These are phyloP conservation scores for Zophobas morio DNA, from an alignment of 1,140 invertebrate genomes.

Conservation along the genomic window DNA sequence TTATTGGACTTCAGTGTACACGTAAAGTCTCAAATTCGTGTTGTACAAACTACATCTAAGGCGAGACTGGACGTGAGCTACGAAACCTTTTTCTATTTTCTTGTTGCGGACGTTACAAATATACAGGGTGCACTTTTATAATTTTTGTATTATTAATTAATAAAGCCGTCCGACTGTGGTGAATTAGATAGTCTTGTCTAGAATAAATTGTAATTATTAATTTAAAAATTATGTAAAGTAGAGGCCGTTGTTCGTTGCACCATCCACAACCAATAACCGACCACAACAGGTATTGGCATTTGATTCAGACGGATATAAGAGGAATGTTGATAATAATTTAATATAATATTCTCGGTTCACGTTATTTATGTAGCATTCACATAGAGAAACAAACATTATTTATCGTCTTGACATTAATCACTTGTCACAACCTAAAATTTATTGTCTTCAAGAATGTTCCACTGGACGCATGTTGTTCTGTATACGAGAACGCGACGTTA, in stretches of 20 bases:
- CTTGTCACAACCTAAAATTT: slow-evolving; percentile 53
- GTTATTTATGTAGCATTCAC: slow-evolving; percentile 58
- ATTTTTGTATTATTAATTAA: neutral
- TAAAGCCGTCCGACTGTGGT: neutral
- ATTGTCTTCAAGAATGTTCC: slow-evolving; percentile 54
- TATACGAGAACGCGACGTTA: slow-evolving; percentile 23
- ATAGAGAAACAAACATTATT: slow-evolving; percentile 57
- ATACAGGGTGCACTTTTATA: slow-evolving; percentile 3
- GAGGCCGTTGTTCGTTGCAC: slow-evolving; percentile 4
- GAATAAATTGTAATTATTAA: slow-evolving; percentile 22
- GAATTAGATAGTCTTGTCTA: neutral
- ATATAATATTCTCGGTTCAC: slow-evolving; percentile 54
- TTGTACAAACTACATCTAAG: too few relatives aligned
- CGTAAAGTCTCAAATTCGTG: too few relatives aligned
- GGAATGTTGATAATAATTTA: slow-evolving; percentile 42
- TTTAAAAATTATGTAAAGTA: slow-evolving; percentile 27
- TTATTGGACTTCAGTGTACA: neutral
- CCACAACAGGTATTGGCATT: slow-evolving; percentile 22
- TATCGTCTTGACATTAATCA: slow-evolving; percentile 59
- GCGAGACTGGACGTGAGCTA: too few relatives aligned
- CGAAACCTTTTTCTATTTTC: too few relatives aligned
- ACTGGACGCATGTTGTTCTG: slow-evolving; percentile 36
- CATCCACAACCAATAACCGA: slow-evolving; percentile 2
- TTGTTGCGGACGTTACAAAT: too few relatives aligned
- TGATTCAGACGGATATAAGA: slow-evolving; percentile 37